These are phyloP conservation scores for Eunapius fragilis DNA, from an alignment of 37 sponge, comb jelly and placozoan genomes.

Conservation along the genomic window DNA sequence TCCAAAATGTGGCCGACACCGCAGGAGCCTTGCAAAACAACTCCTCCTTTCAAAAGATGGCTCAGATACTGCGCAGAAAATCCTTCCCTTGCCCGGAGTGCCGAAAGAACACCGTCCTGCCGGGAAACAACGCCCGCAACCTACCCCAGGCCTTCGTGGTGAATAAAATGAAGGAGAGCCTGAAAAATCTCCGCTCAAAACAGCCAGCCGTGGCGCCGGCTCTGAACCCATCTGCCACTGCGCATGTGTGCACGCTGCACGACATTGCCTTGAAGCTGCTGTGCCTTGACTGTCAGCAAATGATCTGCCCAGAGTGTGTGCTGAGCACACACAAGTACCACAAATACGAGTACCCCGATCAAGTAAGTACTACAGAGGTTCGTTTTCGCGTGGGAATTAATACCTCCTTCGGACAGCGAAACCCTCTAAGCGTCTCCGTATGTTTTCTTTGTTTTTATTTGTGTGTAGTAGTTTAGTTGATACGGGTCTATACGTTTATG, in stretches of 20 bases:
- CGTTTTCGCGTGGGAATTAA: background rate
- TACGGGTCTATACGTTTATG: too few species aligned
- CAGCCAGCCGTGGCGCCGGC: background rate
- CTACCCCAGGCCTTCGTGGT: conserved; percentile 22
- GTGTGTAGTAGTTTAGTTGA: too few species aligned
- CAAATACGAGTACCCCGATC: background rate
- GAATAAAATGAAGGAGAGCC: conserved; percentile 14
- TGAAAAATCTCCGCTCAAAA: background rate
- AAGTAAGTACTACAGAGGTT: background rate
- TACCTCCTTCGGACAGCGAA: background rate
- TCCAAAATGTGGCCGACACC: background rate
- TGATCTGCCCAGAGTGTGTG: background rate
- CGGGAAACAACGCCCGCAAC: background rate
- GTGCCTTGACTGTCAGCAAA: background rate
- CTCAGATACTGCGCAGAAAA: background rate
- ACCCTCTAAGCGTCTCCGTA: background rate
- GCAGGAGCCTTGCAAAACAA: background rate
- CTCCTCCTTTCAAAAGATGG: conserved; percentile 1
- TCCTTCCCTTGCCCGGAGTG: conserved; percentile 23
- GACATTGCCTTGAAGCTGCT: background rate
- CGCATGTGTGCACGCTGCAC: background rate
- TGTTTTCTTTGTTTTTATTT: too few species aligned
- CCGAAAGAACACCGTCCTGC: background rate
- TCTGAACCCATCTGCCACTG: background rate
- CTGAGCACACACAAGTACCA: background rate